Evolutionary conservation across 1,140 invertebrate species (phyloP), one percentile per base, ranked within the genome.

Genomic region (Dendroctonus ponderosae): DNA sequence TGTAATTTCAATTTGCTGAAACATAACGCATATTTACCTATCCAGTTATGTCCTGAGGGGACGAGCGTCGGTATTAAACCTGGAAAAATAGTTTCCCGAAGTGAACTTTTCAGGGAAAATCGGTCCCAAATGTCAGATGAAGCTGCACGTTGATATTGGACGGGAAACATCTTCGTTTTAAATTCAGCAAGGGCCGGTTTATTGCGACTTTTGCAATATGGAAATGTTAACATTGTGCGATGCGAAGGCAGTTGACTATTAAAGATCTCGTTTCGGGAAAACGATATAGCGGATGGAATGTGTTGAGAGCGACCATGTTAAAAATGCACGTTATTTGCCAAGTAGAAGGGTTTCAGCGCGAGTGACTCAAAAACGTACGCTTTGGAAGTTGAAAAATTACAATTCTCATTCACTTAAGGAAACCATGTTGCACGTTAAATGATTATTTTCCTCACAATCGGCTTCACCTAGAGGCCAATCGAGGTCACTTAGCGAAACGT

Each of bases 91-190:
- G 53, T 56, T 56, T 56, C 9, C 53, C 8, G 53, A 14, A 56
- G 15, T 56, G n/a, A 38, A 56, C 15, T 56, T 56, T 56, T 40
- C 50, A 52, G 37, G 53, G 48, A 51, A 56, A 56, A 56, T 56
- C 39, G 53, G 53, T 56, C 53, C 53, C 53, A 56, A 56, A 56
- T 40, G 53, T 40, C 53, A 56, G 37, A 56, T 56, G 53, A 56
- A 56, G 11, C 12, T 56, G 7, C n/a, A 26, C 12, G 15, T 38
- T 39, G 15, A 56, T 56, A 56, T 56, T 56, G 15, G 53, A 56
- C 37, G 26, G 39, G 53, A 56, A 56, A 40, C 53, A 39, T 56
- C 37, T 56, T 6, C 39, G 41, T 56, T 56, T 56, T 40, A 56
- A 56, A 56, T 56, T 56, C 53, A 56, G 38, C 11, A 51, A 7